These are phyloP conservation scores for Drosophila greeni DNA, from an alignment of 2,888 invertebrate species.

Conservation along the genomic window DNA sequence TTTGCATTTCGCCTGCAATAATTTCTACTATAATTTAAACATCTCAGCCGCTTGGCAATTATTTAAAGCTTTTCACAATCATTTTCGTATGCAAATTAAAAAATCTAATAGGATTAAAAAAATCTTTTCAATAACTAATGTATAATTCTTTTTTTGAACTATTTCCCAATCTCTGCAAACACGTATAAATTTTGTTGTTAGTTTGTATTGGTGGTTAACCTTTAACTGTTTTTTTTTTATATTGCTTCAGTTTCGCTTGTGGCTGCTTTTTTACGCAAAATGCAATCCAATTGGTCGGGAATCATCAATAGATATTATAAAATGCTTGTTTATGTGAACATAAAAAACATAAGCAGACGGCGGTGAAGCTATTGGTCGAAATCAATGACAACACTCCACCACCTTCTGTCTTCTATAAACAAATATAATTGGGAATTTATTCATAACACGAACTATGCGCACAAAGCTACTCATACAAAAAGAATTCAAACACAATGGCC, in stretches of 20 bases:
- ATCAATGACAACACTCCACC: conserved; percentile 5
- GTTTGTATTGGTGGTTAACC: conserved; percentile 49
- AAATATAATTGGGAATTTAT: conserved; percentile 41
- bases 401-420: conserved; percentile 28
- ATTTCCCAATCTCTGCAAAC: conserved; percentile 15
- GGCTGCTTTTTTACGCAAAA: conserved; percentile 21
- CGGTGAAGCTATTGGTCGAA: conserved; percentile 13
- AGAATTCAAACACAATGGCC: conserved; percentile 30
- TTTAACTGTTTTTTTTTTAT: conserved; percentile 43
- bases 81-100: conserved; percentile 59
- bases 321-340: conserved; percentile 50
- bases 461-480: conserved; percentile 25
- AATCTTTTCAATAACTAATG: conserved; percentile 37
- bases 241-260: conserved; percentile 54
- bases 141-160: conserved; percentile 33
- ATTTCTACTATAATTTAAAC: conserved; percentile 66
- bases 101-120: conserved; percentile 39
- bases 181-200: conserved; percentile 26
- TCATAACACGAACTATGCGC: conserved; percentile 22
- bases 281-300: conserved; percentile 29
- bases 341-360: conserved; percentile 15
- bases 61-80: conserved; percentile 69
- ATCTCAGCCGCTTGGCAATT: conserved; percentile 65
- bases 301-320: conserved; percentile 32
- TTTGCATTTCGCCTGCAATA: conserved; percentile 53